These are phyloP conservation scores for Peromyscus polionotus DNA, from an alignment of 2,113 vertebrate species.

Conservation along the genomic window DNA sequence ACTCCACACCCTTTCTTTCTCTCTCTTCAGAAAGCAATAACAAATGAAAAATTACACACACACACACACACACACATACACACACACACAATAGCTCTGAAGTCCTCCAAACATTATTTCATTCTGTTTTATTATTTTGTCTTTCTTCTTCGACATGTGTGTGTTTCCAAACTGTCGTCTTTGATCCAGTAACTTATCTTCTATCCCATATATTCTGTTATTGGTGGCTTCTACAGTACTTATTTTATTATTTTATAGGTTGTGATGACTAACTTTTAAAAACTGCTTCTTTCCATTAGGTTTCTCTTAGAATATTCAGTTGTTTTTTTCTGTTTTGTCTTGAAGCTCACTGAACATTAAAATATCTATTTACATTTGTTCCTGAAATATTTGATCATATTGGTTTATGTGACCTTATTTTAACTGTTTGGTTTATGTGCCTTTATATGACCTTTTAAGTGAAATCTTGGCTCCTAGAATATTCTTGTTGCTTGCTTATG, in stretches of 20 bases:
- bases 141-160: neutral
- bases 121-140: neutral
- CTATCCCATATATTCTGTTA: neutral
- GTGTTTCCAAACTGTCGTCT: neutral
- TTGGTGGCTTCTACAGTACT: neutral
- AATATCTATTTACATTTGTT: neutral
- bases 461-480: neutral
- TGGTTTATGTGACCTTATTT: neutral
- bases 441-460: neutral
- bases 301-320: neutral
- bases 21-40: neutral
- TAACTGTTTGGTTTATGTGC: neutral
- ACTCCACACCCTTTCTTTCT: neutral
- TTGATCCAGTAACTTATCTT: neutral
- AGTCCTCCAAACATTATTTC: too few species aligned
- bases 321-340: neutral
- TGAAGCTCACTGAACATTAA: too few species aligned
- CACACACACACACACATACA: neutral
- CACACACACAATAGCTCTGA: too few species aligned
- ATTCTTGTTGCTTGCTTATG: neutral
- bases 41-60: neutral
- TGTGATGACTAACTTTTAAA: neutral
- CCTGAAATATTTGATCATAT: neutral
- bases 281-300: neutral
- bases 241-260: neutral